Base-by-base conservation (phyloP, 2,888 invertebrate genomes). In the Endotricha flammealis region DNA sequence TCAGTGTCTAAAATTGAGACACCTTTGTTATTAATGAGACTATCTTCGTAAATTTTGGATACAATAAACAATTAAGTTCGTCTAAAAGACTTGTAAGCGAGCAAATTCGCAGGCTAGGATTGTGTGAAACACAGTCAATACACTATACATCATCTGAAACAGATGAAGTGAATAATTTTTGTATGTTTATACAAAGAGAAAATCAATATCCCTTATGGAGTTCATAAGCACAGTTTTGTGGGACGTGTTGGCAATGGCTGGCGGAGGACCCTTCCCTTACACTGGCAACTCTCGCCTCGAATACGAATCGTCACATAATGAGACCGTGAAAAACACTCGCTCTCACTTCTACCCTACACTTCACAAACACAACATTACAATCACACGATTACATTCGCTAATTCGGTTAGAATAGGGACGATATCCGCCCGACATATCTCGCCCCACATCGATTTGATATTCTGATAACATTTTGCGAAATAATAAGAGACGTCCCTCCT, bases 301-400 rank as follows among this genome's bases (percentile, higher is more conserved):
- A 82, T 82, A 81, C 79, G 73, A 82, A 82, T 82, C 52, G 73
- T 71, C 74, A 60, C 62, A 64, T 80, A 81, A 82, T 80, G 74
- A 77, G 76, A 63, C 69, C 60, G 75, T 81, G 79, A 80, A 80
- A 77, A 76, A 81, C 81, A 82, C 81, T 79, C 72, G 76, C 72
- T 66, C 48, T 74, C 16, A 16, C 16, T 16, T 65, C 66, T 52
- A 73, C 61, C 66, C 67, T 75, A 64, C 66, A 64, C 53, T 54
- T 46, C 56, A 44, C 50, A 62, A 60, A 53, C 46, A 47, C 50
- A 38, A 31, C 34, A 39, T 42, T 38, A 31, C 35, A 34, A 32
- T 39, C 61, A 63, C 25, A 30, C 62, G 55, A 72, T 59, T 59
- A 58, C 53, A 41, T 46, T 42, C 57, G 38, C 47, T 72, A 67